Conservation (phyloP, 2,888 invertebrate species). For the Panzeria rudis region DNA sequence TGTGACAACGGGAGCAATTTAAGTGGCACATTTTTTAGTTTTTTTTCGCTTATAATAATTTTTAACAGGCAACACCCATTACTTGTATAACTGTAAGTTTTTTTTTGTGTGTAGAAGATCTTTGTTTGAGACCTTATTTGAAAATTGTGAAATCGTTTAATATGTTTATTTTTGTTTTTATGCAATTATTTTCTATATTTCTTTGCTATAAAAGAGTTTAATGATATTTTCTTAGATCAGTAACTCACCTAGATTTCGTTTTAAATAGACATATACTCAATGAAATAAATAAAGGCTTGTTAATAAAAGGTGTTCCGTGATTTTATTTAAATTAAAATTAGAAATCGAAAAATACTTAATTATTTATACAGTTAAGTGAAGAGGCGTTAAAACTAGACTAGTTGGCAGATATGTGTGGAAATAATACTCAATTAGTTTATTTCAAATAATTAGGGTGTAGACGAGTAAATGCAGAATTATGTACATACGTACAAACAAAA, state of each 20-base stretch:
- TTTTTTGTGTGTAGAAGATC: slow-evolving; percentile 37
- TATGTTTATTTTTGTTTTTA: slow-evolving; percentile 21
- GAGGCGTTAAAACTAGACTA: slow-evolving; percentile 72
- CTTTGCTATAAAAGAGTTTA: background rate
- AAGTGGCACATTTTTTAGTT: slow-evolving; percentile 68
- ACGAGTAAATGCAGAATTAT: slow-evolving; percentile 12
- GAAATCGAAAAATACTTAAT: slow-evolving; percentile 65
- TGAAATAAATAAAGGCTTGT: slow-evolving; percentile 70
- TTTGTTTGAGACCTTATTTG: slow-evolving; percentile 41
- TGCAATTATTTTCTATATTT: slow-evolving; percentile 5
- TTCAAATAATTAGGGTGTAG: slow-evolving; percentile 57
- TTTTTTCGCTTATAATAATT: slow-evolving; percentile 23
- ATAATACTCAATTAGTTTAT: slow-evolving; percentile 54
- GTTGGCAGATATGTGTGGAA: slow-evolving; percentile 46
- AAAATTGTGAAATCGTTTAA: slow-evolving; percentile 60
- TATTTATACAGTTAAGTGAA: slow-evolving; percentile 64
- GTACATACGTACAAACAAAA: slow-evolving; percentile 14
- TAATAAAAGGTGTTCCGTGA: slow-evolving; percentile 67
- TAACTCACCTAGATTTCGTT: slow-evolving; percentile 70
- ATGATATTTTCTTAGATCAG: slow-evolving; percentile 58
- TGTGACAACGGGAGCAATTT: slow-evolving; percentile 73
- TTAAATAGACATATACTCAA: slow-evolving; percentile 55
- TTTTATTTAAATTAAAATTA: slow-evolving; percentile 55
- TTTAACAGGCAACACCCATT: slow-evolving; percentile 70
- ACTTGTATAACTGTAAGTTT: slow-evolving; percentile 45